Base-by-base conservation (phyloP, 1,140 invertebrate species). In the Lucilia sericata region DNA sequence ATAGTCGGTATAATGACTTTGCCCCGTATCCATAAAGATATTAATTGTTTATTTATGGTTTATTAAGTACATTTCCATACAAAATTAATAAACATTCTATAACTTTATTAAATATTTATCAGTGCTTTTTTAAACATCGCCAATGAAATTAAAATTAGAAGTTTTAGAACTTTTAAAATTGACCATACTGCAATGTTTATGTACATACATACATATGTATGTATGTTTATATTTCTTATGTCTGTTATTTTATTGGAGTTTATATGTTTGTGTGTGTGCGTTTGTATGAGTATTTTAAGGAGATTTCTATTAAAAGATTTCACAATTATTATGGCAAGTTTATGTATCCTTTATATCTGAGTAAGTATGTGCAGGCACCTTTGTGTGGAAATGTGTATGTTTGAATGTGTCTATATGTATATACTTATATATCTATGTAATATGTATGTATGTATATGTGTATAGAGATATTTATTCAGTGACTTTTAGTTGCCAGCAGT, bases 221-320 rank as follows among this genome's bases (percentile, higher is more conserved):
- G 13, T 76, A 7, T 74, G 12, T 30, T 17, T 13, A 3, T 30
- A 2, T 30, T 30, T 30, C 25, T 30, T 30, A 42, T 3, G 42
- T 42, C 42, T 42, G 42, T 42, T 42, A 42, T 42, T 42, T 42
- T 42, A 42, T 42, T 13, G 30, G 30, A 47, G 17, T 42, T 4
- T 47, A 60, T 30, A 30, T 3, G 3, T 30, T 2, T 30, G 25
- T 30, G 25, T 60, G 55, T 60, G 55, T 60, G 55, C 7, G 13
- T 60, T 5, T 17, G n/a, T 70, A 10, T 25, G 14, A 21, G 65
- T 19, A 70, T 70, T 70, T 80, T 80, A 80, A 80, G 76, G 42
- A 80, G 76, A 80, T 80, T 80, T 80, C 76, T 80, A 80, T 80
- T 80, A 80, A 78, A 80, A 80, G 76, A 80, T 80, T 80, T 80